Percentiles rank a stretch among this genome's conserved stretches.
These are phyloP conservation scores for Trichogramma evanescens DNA, from an alignment of 2,888 invertebrate species.

Conservation along the genomic window DNA sequence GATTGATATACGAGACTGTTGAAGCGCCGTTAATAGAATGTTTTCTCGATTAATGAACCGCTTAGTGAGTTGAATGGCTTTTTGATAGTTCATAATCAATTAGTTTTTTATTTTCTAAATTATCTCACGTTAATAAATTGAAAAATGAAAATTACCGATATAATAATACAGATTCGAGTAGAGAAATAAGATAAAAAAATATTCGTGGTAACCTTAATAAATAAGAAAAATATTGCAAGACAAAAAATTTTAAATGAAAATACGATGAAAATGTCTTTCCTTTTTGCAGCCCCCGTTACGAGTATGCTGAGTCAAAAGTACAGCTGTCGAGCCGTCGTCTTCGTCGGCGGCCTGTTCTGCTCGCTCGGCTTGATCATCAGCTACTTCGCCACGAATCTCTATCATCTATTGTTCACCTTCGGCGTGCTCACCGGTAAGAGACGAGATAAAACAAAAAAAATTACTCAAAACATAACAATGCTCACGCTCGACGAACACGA, in stretches of 20 bases:
- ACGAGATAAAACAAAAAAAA: background rate
- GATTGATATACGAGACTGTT: too few species aligned
- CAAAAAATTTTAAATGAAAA: too few species aligned
- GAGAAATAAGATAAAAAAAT: background rate
- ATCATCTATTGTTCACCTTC: constrained; percentile 65
- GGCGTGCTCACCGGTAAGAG: constrained; percentile 63
- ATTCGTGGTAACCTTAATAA: background rate
- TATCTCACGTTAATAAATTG: too few species aligned
- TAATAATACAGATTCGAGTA: too few species aligned
- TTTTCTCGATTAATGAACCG: too few species aligned
- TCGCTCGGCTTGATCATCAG: constrained; percentile 63
- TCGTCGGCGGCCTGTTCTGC: constrained; percentile 66
- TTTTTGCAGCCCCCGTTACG: constrained; percentile 59
- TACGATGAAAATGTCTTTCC: background rate
- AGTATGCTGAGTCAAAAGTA: constrained; percentile 64
- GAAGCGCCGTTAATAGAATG: too few species aligned
- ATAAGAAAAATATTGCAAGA: background rate
- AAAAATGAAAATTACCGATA: too few species aligned
- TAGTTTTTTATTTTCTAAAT: too few species aligned
- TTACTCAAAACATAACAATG: background rate
- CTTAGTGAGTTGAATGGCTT: too few species aligned
- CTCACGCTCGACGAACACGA: background rate
- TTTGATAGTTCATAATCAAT: too few species aligned
- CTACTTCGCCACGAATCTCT: constrained; percentile 62
- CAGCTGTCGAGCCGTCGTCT: constrained; percentile 62